These are phyloP conservation scores for Cuculus canorus DNA, from an alignment of 2,797 vertebrate species.

Conservation along the genomic window DNA sequence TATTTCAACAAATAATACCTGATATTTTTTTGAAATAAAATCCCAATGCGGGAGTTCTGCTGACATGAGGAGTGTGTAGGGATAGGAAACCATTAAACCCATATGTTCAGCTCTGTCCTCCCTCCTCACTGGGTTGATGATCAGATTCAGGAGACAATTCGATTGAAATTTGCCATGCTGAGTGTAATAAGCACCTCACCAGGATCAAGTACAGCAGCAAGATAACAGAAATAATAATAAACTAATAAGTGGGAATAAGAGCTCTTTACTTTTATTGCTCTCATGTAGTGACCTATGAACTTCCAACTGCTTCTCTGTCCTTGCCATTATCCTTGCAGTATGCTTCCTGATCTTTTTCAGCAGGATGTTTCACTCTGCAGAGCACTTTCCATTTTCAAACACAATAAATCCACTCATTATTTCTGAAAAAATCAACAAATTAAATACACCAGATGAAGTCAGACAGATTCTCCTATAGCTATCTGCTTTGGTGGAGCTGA, in stretches of 20 bases:
- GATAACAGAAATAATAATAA: background rate
- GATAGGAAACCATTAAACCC: background rate
- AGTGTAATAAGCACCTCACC: background rate
- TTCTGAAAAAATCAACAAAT: slow-evolving; percentile 47
- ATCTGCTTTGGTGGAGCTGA: slow-evolving; percentile 18
- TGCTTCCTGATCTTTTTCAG: background rate
- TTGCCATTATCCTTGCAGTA: background rate
- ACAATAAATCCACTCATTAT: slow-evolving; percentile 28
- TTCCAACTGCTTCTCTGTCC: background rate
- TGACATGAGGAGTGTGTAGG: background rate
- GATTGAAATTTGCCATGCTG: background rate
- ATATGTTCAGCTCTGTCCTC: background rate
- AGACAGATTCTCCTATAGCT: slow-evolving; percentile 57
- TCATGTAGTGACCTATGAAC: background rate
- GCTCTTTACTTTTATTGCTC: background rate
- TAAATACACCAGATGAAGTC: slow-evolving; percentile 23
- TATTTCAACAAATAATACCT: background rate
- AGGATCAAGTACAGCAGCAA: background rate
- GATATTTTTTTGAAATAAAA: background rate
- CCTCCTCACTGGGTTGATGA: background rate
- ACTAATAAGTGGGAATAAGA: background rate
- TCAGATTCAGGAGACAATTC: background rate
- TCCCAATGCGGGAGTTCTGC: background rate
- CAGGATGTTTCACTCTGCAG: background rate
- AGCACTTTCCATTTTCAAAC: slow-evolving; percentile 11